Evolutionary conservation across 1,140 invertebrate genomes (phyloP).

Genomic region (Cecropterus lyciades): DNA sequence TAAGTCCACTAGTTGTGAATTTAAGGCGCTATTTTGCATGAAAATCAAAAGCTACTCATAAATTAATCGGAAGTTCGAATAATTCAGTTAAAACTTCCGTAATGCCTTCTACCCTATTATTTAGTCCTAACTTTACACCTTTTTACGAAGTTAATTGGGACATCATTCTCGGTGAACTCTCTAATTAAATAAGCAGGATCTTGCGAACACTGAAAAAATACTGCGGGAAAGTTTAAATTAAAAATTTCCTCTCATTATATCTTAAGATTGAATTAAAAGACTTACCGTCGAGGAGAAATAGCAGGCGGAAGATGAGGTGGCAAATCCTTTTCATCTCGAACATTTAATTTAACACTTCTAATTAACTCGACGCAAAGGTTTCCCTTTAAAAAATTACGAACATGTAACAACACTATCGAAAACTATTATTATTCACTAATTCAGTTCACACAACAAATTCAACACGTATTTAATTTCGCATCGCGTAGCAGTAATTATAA

Average conservation of each 20-base stretch:
- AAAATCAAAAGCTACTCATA: constrained; percentile 17
- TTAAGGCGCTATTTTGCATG: background rate
- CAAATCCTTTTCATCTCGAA: constrained; percentile 77
- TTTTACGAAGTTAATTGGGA: constrained; percentile 32
- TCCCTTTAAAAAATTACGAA: constrained; percentile 28
- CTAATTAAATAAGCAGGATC: constrained; percentile 32
- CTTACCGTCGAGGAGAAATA: constrained; percentile 73
- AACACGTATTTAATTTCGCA: constrained; percentile 26
- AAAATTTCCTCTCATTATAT: constrained; percentile 22
- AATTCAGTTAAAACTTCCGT: constrained; percentile 31
- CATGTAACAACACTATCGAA: constrained; percentile 30
- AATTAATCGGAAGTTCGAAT: constrained; percentile 1
- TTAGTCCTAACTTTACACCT: constrained; percentile 25
- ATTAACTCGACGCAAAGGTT: constrained; percentile 37
- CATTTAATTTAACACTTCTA: constrained; percentile 54
- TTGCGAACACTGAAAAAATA: constrained; percentile 24
- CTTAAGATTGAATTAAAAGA: constrained; percentile 36
- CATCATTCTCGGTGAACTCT: constrained; percentile 28
- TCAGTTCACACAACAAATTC: constrained; percentile 24
- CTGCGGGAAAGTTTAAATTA: constrained; percentile 32
- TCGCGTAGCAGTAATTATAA: constrained; percentile 23
- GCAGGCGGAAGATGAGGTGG: constrained; percentile 72
- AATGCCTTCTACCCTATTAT: constrained; percentile 24
- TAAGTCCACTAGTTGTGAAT: background rate
- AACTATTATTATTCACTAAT: constrained; percentile 17